Conservation (phyloP, 2,888 invertebrate species). For the Ochropleura leucogaster region DNA sequence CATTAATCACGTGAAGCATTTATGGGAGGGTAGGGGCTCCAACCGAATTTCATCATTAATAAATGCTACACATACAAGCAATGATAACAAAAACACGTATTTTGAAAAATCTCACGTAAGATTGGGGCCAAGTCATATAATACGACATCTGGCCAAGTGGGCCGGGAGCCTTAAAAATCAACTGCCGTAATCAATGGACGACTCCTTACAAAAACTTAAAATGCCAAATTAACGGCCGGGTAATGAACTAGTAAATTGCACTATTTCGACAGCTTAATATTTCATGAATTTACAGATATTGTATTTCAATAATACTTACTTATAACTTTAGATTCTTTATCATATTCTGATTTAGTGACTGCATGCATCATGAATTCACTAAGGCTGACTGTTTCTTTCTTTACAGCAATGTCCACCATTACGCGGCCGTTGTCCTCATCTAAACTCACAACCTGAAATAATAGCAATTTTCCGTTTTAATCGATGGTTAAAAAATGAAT, state of each 20-base stretch:
- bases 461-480: background rate
- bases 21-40: too few species aligned
- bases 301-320: constrained; percentile 91
- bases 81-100: too few species aligned
- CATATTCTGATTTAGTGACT: constrained; percentile 95
- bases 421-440: constrained; percentile 96
- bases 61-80: too few species aligned
- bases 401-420: constrained; percentile 93
- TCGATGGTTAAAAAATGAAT: too few species aligned
- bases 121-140: too few species aligned
- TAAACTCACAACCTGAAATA: constrained; percentile 92
- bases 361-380: constrained; percentile 95
- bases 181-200: too few species aligned
- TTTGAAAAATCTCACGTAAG: too few species aligned
- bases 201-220: background rate
- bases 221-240: background rate
- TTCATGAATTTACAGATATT: background rate
- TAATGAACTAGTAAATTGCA: constrained; percentile 34
- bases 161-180: too few species aligned
- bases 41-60: too few species aligned
- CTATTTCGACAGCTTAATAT: constrained; percentile 57
- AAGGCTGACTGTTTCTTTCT: constrained; percentile 92
- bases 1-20: too few species aligned
- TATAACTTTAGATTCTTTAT: constrained; percentile 95
- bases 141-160: too few species aligned